A percentile compares a stretch with the other conserved stretches of the same genome.
Conservation (phyloP, 2,888 invertebrate genomes). For the Drosophila putrida region DNA sequence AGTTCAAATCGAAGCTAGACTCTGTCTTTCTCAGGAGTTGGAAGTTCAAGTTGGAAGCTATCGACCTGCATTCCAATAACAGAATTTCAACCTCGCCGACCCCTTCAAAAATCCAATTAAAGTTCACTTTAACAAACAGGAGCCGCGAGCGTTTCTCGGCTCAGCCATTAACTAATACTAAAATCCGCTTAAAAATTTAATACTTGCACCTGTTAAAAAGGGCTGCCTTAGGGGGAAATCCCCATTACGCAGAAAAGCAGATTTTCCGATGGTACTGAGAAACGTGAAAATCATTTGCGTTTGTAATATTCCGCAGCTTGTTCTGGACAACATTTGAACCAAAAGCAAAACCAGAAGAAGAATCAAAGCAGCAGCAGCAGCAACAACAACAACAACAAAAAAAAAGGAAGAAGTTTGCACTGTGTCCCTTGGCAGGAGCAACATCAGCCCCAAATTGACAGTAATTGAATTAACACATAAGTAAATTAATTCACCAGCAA, state of each 20-base stretch:
- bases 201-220: constrained; percentile 68
- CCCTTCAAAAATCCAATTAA: constrained; percentile 70
- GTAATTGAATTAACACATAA: constrained; percentile 49
- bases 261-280: constrained; percentile 12
- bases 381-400: constrained; percentile 1
- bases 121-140: constrained; percentile 40
- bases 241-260: background rate
- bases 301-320: constrained; percentile 22
- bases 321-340: constrained; percentile 5
- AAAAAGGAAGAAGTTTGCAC: constrained; percentile 4
- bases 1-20: constrained; percentile 46
- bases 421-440: constrained; percentile 8
- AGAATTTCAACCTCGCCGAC: constrained; percentile 6
- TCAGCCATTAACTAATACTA: constrained; percentile 75
- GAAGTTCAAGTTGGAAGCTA: constrained; percentile 30
- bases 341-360: background rate
- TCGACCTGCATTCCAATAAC: constrained; percentile 61
- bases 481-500: constrained; percentile 47
- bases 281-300: constrained; percentile 26
- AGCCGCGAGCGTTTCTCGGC: constrained; percentile 32
- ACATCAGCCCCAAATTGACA: constrained; percentile 22
- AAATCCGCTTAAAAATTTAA: constrained; percentile 77
- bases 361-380: constrained; percentile 1
- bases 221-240: constrained; percentile 28
- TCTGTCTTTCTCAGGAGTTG: constrained; percentile 1